phyloP scores from a whole-genome alignment of 2,888 invertebrate species.

The Cantharis flavilabris region DNA sequence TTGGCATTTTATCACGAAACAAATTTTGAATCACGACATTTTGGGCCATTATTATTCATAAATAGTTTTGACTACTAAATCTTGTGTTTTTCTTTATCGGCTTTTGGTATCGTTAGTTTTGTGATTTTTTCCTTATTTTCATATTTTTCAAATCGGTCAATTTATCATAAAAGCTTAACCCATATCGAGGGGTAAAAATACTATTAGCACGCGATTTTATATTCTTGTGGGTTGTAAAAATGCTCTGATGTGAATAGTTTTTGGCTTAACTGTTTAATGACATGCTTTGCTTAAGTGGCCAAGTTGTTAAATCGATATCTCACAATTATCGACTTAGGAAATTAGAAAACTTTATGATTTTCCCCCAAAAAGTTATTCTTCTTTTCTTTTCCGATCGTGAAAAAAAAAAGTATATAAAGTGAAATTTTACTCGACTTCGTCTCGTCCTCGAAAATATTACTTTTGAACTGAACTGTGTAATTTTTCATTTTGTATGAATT shows the following conservation, averaged over 20 bases:
- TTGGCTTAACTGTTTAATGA: background rate
- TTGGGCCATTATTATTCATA: background rate
- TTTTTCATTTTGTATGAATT: too few species aligned
- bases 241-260: background rate
- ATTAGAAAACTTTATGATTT: background rate
- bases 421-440: too few species aligned
- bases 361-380: too few species aligned
- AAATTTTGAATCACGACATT: background rate
- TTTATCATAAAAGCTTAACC: background rate
- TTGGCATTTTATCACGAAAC: background rate
- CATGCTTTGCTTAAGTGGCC: background rate
- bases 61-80: background rate
- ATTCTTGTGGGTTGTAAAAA: background rate
- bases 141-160: background rate
- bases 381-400: too few species aligned
- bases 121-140: background rate
- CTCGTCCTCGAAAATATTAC: too few species aligned
- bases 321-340: background rate
- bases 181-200: background rate
- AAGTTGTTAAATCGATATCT: background rate
- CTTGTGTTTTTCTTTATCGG: background rate
- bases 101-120: background rate
- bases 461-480: too few species aligned
- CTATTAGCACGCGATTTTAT: background rate
- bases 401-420: too few species aligned